These are phyloP conservation scores for Zaprionus kolodkinae DNA, from an alignment of 1,140 invertebrate genomes.

Conservation along the genomic window DNA sequence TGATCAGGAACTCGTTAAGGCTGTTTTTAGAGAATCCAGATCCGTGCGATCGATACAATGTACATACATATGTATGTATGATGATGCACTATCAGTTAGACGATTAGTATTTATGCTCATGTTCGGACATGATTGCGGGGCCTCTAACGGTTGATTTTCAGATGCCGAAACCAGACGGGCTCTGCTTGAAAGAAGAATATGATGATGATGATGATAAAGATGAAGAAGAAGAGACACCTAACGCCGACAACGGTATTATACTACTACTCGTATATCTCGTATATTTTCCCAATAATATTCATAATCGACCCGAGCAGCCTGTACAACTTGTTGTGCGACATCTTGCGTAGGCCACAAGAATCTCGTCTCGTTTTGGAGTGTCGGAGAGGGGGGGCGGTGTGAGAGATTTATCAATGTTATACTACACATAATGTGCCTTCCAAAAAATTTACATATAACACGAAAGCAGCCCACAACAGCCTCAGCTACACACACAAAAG, in stretches of 20 bases:
- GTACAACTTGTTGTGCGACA: conserved; percentile 68
- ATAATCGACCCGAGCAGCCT: conserved; percentile 69
- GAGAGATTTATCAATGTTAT: conserved; percentile 48
- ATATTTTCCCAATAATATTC: conserved; percentile 66
- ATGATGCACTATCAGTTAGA: background rate
- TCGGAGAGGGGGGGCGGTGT: background rate
- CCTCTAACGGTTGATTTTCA: conserved; percentile 29
- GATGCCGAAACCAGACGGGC: background rate
- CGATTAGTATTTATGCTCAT: conserved; percentile 31
- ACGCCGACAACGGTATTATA: conserved; percentile 59
- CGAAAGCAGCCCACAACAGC: conserved; percentile 36
- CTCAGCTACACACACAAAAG: conserved; percentile 18
- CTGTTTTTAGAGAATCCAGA: background rate
- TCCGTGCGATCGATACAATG: background rate
- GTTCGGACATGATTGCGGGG: conserved; percentile 14
- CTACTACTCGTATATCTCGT: conserved; percentile 4
- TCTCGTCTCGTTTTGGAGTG: conserved; percentile 47
- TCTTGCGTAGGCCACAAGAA: conserved; percentile 59
- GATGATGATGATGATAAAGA: too few species aligned
- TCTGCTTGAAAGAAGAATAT: too few species aligned
- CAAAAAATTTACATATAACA: conserved; percentile 69
- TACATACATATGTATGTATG: background rate
- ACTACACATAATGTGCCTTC: conserved; percentile 42
- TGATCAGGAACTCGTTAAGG: conserved; percentile 21
- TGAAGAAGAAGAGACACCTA: too few species aligned